Conservation (phyloP, 2,888 invertebrate species). For the Drosophila setosimentum region DNA sequence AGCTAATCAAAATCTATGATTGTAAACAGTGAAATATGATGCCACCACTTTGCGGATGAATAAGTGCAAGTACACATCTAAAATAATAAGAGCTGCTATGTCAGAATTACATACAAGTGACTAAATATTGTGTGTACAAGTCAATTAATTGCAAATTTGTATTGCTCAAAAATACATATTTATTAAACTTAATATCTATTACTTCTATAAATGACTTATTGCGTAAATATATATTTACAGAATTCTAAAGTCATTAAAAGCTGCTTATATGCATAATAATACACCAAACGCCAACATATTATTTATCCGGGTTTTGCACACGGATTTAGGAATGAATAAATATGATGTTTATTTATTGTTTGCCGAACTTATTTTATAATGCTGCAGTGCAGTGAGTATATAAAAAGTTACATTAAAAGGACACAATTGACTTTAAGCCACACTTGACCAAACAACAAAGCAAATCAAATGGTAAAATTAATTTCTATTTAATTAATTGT, state of each 20-base stretch:
- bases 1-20: constrained; percentile 36
- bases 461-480: no score
- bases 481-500: background rate
- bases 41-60: constrained; percentile 23
- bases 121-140: background rate
- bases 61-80: constrained; percentile 5
- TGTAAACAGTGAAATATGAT: constrained; percentile 34
- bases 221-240: background rate
- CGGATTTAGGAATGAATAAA: background rate
- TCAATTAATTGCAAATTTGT: background rate
- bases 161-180: background rate
- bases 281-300: background rate
- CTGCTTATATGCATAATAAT: background rate
- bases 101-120: constrained; percentile 16
- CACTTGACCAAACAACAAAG: no score
- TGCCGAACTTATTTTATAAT: background rate
- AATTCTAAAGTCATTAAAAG: background rate
- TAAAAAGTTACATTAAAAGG: background rate
- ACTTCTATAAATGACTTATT: background rate
- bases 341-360: background rate
- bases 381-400: background rate
- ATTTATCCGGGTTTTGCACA: no score
- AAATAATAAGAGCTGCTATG: constrained; percentile 12
- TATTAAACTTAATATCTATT: background rate
- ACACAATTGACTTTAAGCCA: background rate